These are phyloP conservation scores for Bufo gargarizans DNA, from an alignment of 2,113 vertebrate genomes.

Conservation along the genomic window DNA sequence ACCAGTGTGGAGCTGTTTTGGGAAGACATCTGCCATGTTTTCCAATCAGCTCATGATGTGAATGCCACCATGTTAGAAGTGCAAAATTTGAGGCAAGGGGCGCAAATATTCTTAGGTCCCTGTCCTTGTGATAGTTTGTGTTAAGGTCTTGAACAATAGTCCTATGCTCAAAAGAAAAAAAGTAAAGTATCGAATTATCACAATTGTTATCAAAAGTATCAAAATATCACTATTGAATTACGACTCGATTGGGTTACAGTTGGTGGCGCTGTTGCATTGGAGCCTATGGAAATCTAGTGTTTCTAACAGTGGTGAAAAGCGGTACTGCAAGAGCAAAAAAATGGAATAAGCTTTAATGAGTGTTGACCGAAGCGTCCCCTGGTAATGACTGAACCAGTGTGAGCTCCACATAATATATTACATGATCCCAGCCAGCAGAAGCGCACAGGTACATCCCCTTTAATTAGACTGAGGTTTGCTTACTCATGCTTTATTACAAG, in stretches of 20 bases:
- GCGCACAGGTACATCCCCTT: background rate
- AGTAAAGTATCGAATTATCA: no score
- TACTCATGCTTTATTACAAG: background rate
- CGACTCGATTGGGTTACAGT: background rate
- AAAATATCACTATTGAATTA: no score
- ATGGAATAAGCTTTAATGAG: background rate
- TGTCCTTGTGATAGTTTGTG: background rate
- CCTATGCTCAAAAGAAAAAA: background rate
- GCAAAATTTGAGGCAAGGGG: no score
- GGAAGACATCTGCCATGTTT: no score
- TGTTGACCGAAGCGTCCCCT: background rate
- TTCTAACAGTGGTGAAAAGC: background rate
- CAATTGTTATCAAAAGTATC: no score
- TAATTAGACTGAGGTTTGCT: background rate
- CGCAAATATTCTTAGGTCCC: background rate
- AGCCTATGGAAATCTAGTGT: background rate
- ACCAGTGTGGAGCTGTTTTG: no score
- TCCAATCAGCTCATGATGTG: no score
- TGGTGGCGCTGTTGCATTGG: background rate
- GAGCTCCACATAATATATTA: background rate
- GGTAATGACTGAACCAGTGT: background rate
- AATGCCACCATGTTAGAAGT: no score
- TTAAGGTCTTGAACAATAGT: no score
- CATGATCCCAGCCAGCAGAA: background rate
- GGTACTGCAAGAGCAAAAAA: background rate